Evolutionary conservation across 2,888 invertebrate genomes (phyloP), one percentile per base, ranked within the genome.

Genomic region (Eremobia ochroleuca): DNA sequence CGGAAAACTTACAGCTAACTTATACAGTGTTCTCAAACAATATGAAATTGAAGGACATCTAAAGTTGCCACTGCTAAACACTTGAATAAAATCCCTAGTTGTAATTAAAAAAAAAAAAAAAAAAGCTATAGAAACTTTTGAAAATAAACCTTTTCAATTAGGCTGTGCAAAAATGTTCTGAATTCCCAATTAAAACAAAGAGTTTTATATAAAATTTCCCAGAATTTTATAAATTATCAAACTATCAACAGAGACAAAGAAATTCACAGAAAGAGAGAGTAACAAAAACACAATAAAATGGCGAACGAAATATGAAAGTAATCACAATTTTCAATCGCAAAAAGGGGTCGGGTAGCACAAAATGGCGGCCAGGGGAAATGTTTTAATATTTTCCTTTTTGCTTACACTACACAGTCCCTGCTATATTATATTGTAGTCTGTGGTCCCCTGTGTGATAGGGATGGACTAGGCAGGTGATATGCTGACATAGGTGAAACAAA

Each of bases 331-430:
- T 82, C 79, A 75, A 85, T 87, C 64, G 71, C 69, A 82, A 82
- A 85, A 88, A 85, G 77, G 81, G 85, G 80, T 87, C 69, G 59
- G 46, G 62, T 25, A 73, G 61, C 76, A 72, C 71, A 65, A 68
- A 82, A 87, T 61, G 69, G 68, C 69, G 62, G 71, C 77, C 84
- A 76, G 52, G 84, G 86, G 89, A 88, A 81, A 77, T 61, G 81
- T 88, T 85, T 88, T 88, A 83, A 85, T 87, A 87, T 84, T 85
- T 88, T 90, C 87, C 71, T 78, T 88, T 88, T 84, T 85, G 83
- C 89, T 84, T 83, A 85, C 76, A 76, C 76, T 70, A 77, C 73
- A 40, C n/a, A n/a, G n/a, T n/a, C n/a, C n/a, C n/a, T n/a, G n/a
- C n/a, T n/a, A n/a, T n/a, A n/a, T n/a, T n/a, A n/a, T n/a, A n/a